Conservation (phyloP, 2,797 vertebrate genomes). For the Pempheris klunzingeri region DNA sequence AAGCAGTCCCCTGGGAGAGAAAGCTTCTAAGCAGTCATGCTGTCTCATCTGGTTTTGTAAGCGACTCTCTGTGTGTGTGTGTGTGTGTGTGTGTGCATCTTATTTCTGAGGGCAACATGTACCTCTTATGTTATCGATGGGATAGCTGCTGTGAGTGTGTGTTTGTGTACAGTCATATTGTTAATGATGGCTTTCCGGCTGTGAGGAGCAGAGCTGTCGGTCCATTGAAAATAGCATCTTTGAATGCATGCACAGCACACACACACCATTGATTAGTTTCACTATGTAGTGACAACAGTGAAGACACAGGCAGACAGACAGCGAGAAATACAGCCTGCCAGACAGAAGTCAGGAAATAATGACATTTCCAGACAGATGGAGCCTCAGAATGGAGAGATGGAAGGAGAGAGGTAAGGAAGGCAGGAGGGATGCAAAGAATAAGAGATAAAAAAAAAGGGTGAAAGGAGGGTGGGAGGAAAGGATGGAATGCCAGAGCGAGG, state of each 20-base stretch:
- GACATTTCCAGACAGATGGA: conserved; percentile 58
- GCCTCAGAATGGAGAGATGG: conserved; percentile 21
- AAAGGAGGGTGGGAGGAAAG: conserved; percentile 4
- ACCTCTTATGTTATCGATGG: conserved; percentile 40
- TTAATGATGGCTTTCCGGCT: conserved; percentile 36
- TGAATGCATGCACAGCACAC: conserved; percentile 11
- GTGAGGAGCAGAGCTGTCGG: conserved; percentile 51
- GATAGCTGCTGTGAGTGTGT: conserved; percentile 16
- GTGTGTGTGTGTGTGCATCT: conserved; percentile 23
- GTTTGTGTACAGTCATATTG: conserved; percentile 28
- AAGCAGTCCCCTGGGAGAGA: conserved; percentile 51
- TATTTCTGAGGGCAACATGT: conserved; percentile 44
- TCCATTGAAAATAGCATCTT: conserved; percentile 65
- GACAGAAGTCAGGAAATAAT: conserved; percentile 54
- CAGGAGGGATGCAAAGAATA: conserved; percentile 27
- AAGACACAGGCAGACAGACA: conserved; percentile 33
- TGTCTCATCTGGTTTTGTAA: conserved; percentile 57
- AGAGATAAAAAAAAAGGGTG: conserved; percentile 20
- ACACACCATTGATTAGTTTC: conserved; percentile 49
- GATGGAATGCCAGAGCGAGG: conserved; percentile 11
- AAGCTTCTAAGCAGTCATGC: conserved; percentile 62
- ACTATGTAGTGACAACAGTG: conserved; percentile 51
- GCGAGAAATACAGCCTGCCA: conserved; percentile 48
- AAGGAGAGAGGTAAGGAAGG: conserved; percentile 5
- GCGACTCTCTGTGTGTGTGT: conserved; percentile 22